Base-by-base conservation (phyloP, 2,888 invertebrate genomes). In the Agrochola macilenta region DNA sequence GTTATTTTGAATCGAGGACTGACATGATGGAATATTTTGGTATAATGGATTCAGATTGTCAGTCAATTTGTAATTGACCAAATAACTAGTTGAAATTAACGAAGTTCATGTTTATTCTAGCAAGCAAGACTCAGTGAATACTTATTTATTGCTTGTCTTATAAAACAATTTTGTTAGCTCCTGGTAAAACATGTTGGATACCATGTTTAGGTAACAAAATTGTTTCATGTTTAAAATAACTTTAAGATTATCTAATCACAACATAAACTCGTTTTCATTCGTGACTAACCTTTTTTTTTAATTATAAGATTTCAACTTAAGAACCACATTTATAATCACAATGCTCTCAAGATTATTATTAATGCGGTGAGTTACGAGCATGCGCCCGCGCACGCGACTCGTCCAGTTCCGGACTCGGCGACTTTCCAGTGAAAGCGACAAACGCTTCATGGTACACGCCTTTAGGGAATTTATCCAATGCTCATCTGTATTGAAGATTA, bases 391-490 rank as follows among this genome's bases (percentile, higher is more conserved):
- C 90, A 85, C 88, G 90, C 89, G 82, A 90, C 84, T 82, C 79
- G 75, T 76, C 89, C 90, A 88, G 94, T 94, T 94, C 95, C 95
- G 94, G 93, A 89, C 90, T 86, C 66, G 76, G 87, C 89, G 85
- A 93, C 95, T 96, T 96, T 96, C 96, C 93, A 95, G 93, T 94
- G 96, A 95, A 95, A 95, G 96, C 93, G 93, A 93, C 92, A 90
- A 88, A 85, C 84, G 82, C 90, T 91, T 91, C 91, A 91, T 89
- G 90, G 90, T 86, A 86, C 88, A 88, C 83, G 88, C 82, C 85
- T 89, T 87, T 85, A 88, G 90, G 92, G 91, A 91, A 91, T 93
- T 91, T 76, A 86, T 76, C 74, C 39, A 69, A 77, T 84, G 35
- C 66, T 74, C 81, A 71, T 73, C 75, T 81, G 74, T 75, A 54